Evolutionary conservation across 2,113 vertebrate genomes (phyloP).

Genomic region (Chamaea fasciata): DNA sequence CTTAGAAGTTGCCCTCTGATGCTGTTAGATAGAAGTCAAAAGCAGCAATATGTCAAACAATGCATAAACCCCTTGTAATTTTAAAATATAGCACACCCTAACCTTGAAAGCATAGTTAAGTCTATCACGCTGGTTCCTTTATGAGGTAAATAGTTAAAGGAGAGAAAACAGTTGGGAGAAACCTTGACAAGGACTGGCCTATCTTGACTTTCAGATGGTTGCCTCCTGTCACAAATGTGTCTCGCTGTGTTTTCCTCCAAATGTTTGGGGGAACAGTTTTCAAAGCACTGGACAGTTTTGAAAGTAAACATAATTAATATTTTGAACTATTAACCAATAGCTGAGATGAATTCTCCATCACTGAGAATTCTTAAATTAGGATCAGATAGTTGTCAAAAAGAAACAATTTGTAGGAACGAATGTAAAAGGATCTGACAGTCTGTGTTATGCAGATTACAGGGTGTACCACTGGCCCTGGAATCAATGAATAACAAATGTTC

Average conservation of each 20-base stretch:
- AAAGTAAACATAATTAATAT: not conserved
- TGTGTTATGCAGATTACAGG: not conserved
- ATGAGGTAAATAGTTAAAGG: conserved; percentile 57
- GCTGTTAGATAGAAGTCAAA: not conserved
- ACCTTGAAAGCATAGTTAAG: not conserved
- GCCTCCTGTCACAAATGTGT: not conserved
- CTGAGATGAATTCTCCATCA: not conserved
- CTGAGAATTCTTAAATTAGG: not conserved
- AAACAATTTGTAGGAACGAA: not conserved
- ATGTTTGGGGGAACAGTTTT: not conserved
- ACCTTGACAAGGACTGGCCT: not conserved
- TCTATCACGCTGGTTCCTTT: not conserved
- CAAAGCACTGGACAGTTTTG: not conserved
- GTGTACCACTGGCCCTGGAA: not conserved
- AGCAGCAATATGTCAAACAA: not conserved
- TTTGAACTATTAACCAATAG: not conserved
- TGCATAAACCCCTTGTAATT: not conserved
- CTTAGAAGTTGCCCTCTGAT: not conserved
- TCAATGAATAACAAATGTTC: not conserved
- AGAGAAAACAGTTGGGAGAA: not conserved
- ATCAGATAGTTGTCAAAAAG: not conserved
- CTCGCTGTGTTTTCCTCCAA: not conserved
- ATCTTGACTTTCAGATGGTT: not conserved
- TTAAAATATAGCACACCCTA: not conserved
- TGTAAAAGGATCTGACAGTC: not conserved